These are phyloP conservation scores for Sarcophaga peregrina DNA, from an alignment of 1,140 invertebrate species.

Conservation along the genomic window DNA sequence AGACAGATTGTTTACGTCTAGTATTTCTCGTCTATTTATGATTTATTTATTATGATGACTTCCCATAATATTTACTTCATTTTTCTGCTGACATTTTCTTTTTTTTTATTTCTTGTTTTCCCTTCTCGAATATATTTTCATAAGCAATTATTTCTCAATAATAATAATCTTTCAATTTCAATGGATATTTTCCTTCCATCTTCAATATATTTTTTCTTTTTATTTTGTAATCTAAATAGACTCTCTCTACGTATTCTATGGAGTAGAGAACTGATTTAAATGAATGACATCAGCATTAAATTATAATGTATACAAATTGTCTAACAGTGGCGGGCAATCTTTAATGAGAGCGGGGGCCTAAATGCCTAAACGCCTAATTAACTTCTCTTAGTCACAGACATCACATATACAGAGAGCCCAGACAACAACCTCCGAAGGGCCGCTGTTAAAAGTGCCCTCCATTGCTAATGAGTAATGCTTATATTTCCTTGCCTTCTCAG, in stretches of 20 bases:
- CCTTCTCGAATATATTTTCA: neutral
- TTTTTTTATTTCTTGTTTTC: neutral
- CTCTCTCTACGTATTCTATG: neutral
- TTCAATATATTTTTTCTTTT: too few species aligned
- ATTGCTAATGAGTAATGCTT: too few species aligned
- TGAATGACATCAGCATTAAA: slow-evolving; percentile 10
- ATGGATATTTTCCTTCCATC: neutral
- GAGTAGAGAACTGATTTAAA: neutral
- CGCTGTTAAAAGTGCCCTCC: too few species aligned
- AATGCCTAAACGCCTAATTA: neutral
- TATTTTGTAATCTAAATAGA: neutral
- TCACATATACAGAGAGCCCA: too few species aligned
- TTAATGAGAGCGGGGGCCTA: neutral
- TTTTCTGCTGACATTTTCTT: neutral
- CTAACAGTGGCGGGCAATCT: neutral
- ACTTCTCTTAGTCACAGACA: too few species aligned
- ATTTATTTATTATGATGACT: too few species aligned
- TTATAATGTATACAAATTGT: slow-evolving; percentile 2
- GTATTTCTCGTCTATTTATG: too few species aligned
- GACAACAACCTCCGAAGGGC: too few species aligned
- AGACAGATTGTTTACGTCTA: too few species aligned
- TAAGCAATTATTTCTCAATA: neutral
- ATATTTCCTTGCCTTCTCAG: too few species aligned
- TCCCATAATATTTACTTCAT: too few species aligned
- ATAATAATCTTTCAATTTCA: neutral